These are phyloP conservation scores for Lepidurus arcticus DNA, from an alignment of 1,140 invertebrate genomes.

Conservation along the genomic window DNA sequence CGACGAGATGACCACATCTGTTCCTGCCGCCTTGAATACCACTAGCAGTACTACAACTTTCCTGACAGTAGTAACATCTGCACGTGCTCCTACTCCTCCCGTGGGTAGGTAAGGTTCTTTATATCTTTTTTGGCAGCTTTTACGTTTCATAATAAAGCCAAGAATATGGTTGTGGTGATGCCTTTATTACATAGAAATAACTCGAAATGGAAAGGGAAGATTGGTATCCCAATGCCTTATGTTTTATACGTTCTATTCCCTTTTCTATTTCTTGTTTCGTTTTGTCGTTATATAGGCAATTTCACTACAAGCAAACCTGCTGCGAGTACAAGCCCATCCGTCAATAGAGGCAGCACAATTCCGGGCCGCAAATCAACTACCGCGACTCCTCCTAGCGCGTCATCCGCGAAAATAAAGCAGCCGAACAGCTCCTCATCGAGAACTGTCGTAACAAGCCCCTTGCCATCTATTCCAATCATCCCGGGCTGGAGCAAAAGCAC, in stretches of 20 bases:
- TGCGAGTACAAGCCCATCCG: neutral
- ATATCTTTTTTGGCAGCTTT: neutral
- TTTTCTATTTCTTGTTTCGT: neutral
- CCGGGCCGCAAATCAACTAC: neutral
- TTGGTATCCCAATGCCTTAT: neutral
- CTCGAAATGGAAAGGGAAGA: neutral
- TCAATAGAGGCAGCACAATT: neutral
- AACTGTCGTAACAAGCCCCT: neutral
- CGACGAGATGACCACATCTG: constrained; percentile 11
- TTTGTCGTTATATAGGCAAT: neutral
- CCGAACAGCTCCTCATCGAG: neutral
- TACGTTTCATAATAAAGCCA: neutral
- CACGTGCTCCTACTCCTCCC: neutral
- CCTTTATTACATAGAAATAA: neutral
- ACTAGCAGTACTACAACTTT: constrained; percentile 13
- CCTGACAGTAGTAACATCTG: neutral
- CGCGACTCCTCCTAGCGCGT: neutral
- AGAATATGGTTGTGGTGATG: neutral
- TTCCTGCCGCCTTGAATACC: neutral
- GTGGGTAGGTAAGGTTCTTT: neutral
- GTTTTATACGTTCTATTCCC: neutral
- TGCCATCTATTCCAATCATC: constrained; percentile 2
- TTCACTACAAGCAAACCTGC: neutral
- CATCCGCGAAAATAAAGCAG: neutral
- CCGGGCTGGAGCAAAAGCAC: neutral